Percentiles rank a stretch among this genome's conserved stretches.
Conservation (phyloP, 1,140 invertebrate genomes). For the Trachymyrmex cornetzi region DNA sequence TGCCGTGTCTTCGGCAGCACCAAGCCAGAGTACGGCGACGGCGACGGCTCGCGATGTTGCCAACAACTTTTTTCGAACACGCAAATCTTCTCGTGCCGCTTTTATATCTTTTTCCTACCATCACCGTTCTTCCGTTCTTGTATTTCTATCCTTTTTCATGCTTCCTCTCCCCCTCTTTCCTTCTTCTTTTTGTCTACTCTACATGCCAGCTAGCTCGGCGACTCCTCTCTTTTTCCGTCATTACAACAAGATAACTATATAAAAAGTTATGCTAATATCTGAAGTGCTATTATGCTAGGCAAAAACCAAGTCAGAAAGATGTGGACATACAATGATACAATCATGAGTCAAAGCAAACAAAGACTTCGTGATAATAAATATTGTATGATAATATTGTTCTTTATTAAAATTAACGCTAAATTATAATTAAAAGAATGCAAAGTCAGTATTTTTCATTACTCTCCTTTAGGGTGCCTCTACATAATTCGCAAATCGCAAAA, state of each 20-base stretch:
- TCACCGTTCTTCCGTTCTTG: conserved; percentile 42
- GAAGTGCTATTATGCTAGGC: conserved; percentile 34
- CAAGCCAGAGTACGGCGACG: conserved; percentile 14
- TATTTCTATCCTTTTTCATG: conserved; percentile 45
- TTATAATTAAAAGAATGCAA: conserved; percentile 40
- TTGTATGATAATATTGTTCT: conserved; percentile 49
- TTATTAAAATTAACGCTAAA: conserved; percentile 70
- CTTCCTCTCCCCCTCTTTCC: not conserved
- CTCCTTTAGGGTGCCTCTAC: no score
- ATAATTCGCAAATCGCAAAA: no score
- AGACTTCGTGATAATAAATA: not conserved
- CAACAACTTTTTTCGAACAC: conserved; percentile 61
- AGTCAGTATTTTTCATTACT: not conserved
- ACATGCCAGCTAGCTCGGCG: conserved; percentile 39
- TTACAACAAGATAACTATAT: conserved; percentile 52
- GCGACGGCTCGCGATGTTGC: conserved; percentile 40
- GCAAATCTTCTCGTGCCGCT: conserved; percentile 44
- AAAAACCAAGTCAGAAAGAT: conserved; percentile 37
- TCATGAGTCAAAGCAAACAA: conserved; percentile 3
- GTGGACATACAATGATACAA: not conserved
- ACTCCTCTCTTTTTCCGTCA: conserved; percentile 53
- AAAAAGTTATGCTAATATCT: conserved; percentile 72
- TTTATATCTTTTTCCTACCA: conserved; percentile 71
- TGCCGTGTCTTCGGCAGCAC: conserved; percentile 51
- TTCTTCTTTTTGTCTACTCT: conserved; percentile 36